phyloP scores from a whole-genome alignment of 2,797 vertebrate genomes.

The Alosa sapidissima region DNA sequence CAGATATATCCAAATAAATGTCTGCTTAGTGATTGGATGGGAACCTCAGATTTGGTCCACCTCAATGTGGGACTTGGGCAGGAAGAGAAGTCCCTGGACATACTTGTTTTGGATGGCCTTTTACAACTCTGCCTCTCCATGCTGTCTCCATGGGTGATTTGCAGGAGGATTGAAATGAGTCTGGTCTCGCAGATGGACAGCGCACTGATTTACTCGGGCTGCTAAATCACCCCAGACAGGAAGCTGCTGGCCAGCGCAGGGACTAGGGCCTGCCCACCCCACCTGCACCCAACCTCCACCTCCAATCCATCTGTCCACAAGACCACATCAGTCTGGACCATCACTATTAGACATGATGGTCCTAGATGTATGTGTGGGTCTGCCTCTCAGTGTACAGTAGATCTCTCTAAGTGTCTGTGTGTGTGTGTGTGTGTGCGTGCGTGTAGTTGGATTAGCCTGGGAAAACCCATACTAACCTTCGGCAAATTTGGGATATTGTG shows the following conservation, averaged over 20 bases:
- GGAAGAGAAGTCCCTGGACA: slow-evolving; percentile 62
- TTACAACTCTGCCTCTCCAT: slow-evolving; percentile 59
- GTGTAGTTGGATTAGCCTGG: neutral
- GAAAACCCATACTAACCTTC: too few relatives aligned
- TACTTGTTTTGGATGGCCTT: slow-evolving; percentile 70
- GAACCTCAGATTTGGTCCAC: slow-evolving; percentile 46
- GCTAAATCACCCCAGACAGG: slow-evolving; percentile 34
- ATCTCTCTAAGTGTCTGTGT: too few relatives aligned
- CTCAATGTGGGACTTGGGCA: slow-evolving; percentile 69
- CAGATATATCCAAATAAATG: neutral
- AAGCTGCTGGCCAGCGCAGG: slow-evolving; percentile 49
- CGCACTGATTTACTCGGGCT: slow-evolving; percentile 69
- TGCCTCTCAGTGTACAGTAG: too few relatives aligned
- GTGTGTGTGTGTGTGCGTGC: neutral
- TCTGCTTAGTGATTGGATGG: neutral
- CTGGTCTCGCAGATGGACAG: slow-evolving; percentile 59
- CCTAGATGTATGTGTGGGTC: neutral
- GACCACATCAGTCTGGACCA: neutral
- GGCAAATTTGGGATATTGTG: too few relatives aligned
- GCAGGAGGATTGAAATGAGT: slow-evolving; percentile 73
- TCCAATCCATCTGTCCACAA: neutral
- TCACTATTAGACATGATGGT: neutral
- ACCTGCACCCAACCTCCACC: slow-evolving; percentile 39
- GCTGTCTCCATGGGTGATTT: slow-evolving; percentile 68
- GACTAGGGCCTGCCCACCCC: slow-evolving; percentile 58